Evolutionary conservation across 1,140 invertebrate genomes (phyloP), one percentile per base, ranked within the genome.

Genomic region (Gonatopus flavifemur): DNA sequence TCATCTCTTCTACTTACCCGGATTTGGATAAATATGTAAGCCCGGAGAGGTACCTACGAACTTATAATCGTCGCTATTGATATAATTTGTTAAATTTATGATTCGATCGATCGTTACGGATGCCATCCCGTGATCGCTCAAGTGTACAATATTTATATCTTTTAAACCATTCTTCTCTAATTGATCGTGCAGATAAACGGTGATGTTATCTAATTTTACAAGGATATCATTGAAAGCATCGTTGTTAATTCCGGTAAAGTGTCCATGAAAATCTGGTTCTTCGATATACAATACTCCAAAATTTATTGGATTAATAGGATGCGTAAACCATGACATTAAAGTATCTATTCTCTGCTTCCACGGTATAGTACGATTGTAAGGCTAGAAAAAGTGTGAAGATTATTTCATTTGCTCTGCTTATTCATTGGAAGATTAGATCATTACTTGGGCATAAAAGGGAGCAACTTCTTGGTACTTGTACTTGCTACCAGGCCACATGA

Each of bases 111-210:
- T 55, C 4, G 69, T 77, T 2, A 85, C 78, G 20, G 72, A 66
- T 1, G 80, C 60, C 84, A 90, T 88, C 12, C 89, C 89, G 74
- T 91, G 89, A 72, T 91, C 89, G 66, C 86, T 88, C 2, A 88
- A 69, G 35, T 90, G 76, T 48, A 90, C 80, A 1, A 90, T 70
- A 68, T 89, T 89, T 0, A 88, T 75, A 61, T 84, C 74, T 28
- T 65, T 65, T 28, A 89, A 67, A 8, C 74, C 66, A 45, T 79
- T 59, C 1, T 69, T 42, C 24, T 72, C 64, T 21, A 88, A 56
- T 56, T 81, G 72, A 13, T 81, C 52, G 58, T 87, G 71, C 33
- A 87, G 66, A 63, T 85, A 83, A 36, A 75, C 69, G 1, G 85
- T 81, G 18, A 83, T 69, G 32, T 78, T 67, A 61, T 89, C 86